A percentile compares a stretch with the other conserved stretches of the same genome.
Evolutionary conservation across 1,140 invertebrate species (phyloP).

Genomic region (Apolygus lucorum): DNA sequence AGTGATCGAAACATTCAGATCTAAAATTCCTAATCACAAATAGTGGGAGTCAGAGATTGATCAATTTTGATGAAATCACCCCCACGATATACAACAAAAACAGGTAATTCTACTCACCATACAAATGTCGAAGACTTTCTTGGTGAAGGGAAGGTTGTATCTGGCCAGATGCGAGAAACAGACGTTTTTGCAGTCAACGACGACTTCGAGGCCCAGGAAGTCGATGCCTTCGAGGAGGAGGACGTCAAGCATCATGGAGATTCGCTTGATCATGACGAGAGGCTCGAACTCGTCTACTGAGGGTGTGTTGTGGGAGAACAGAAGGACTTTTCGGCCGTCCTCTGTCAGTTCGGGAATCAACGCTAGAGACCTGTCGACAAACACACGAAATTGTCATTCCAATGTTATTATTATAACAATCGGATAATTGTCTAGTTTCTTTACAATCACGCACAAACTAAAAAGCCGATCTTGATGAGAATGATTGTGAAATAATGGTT

Average conservation of each 20-base stretch:
- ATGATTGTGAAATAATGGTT: too few relatives aligned
- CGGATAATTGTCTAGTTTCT: too few relatives aligned
- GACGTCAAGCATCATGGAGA: slow-evolving; percentile 33
- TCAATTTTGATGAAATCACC: too few relatives aligned
- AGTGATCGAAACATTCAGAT: too few relatives aligned
- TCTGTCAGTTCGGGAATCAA: slow-evolving; percentile 31
- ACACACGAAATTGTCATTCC: too few relatives aligned
- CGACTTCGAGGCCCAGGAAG: slow-evolving; percentile 27
- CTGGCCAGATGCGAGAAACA: slow-evolving; percentile 28
- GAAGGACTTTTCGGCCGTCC: slow-evolving; percentile 30
- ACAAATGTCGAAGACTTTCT: slow-evolving; percentile 26
- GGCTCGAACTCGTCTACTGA: slow-evolving; percentile 31
- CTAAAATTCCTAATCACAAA: too few relatives aligned
- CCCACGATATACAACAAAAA: slow-evolving; percentile 1
- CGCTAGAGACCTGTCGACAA: slow-evolving; percentile 25
- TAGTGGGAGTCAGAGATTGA: too few relatives aligned
- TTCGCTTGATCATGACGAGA: slow-evolving; percentile 27
- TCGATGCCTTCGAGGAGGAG: slow-evolving; percentile 30
- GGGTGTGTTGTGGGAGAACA: slow-evolving; percentile 32
- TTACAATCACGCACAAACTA: too few relatives aligned
- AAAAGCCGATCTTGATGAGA: too few relatives aligned
- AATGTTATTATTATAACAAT: too few relatives aligned
- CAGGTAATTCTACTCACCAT: slow-evolving; percentile 26
- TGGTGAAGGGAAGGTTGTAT: slow-evolving; percentile 29
- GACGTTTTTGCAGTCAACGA: slow-evolving; percentile 29